Evolutionary conservation across 1,140 invertebrate species (phyloP), one percentile per base, ranked within the genome.

Genomic region (Drosophila santomea): DNA sequence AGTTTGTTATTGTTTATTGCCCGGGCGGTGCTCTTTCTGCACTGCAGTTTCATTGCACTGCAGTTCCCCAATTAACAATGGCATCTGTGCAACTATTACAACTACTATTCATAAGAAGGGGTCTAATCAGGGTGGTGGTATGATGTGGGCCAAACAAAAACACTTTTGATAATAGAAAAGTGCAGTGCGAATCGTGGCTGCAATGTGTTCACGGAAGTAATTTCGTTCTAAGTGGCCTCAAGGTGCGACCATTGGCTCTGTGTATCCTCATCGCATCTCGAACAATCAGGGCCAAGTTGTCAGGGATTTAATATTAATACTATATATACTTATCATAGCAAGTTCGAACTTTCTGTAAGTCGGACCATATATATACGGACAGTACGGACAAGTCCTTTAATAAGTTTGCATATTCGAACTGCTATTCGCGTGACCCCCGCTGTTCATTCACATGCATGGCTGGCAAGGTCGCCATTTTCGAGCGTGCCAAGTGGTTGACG

Each of bases 401-500:
- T 20, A 20, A 32, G 8, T 10, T 8, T 32, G 7, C 32, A 32
- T 3, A 10, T 32, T 32, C 8, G 32, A 8, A 32, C 7, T 32
- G 2, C 12, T 44, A 61, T 39, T 54, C 35, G 20, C 7, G 14
- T 39, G 57, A 17, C 15, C 39, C 28, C 38, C 15, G 23, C 64
- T 68, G 67, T 69, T 25, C 10, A 43, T 48, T 58, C 36, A 71
- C 41, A 71, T 69, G 39, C 74, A 68, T 60, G 72, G 45, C 39
- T 48, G 60, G 38, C 74, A 78, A 76, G 74, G 74, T 77, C 55
- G 20, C 36, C 23, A 39, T 69, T 61, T 77, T 76, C 56, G 55
- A 66, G 54, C 28, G 54, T 55, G 74, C 56, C 73, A 77, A 78
- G 74, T 78, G 74, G 74, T 78, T 71, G 63, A 28, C 56, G 74